Base-by-base conservation (phyloP, 1,140 invertebrate genomes). In the Sarcophaga bullata region DNA sequence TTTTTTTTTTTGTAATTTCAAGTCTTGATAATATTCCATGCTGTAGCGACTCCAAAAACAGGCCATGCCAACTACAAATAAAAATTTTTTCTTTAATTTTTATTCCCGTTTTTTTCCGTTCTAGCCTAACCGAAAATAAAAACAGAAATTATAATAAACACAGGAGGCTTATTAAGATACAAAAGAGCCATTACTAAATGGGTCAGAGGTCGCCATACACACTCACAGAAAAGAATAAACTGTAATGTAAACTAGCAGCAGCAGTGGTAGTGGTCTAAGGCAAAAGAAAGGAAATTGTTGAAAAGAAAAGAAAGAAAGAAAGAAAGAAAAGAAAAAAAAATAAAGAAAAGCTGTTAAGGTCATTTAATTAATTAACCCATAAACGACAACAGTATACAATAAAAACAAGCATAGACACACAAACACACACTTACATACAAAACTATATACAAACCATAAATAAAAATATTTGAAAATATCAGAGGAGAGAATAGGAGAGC, bases 301-400 rank as follows among this genome's bases (percentile, higher is more conserved):
- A 19, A 25, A 25, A 37, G 25, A 37, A 37, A n/a, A 37, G 25
- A 37, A 37, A 37, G 25, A 37, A 37, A 37, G 25, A 37, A 37
- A 37, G 25, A 37, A 37, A 37, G 25, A 37, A 37, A 37, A 37
- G 1, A 4, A 37, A 37, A 37, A 37, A 37, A 37, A 37, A 4
- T 37, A 37, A n/a, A 72, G 37, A 78, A 78, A 78, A 78, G 75
- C 49, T 78, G 75, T 78, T 78, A 78, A 78, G 75, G 75, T 78
- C 75, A 78, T 78, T 78, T 78, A 19, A 78, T 78, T 78, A 78
- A 78, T 78, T 78, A 78, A 78, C 75, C 75, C 75, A 78, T 78
- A 78, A 78, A 78, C 75, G 75, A 78, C n/a, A 52, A 68, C 54
- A 58, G 6, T 58, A 58, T 58, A 58, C 54, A 58, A n/a, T n/a